Conservation (phyloP, 1,140 invertebrate genomes). For the Triops longicaudatus region DNA sequence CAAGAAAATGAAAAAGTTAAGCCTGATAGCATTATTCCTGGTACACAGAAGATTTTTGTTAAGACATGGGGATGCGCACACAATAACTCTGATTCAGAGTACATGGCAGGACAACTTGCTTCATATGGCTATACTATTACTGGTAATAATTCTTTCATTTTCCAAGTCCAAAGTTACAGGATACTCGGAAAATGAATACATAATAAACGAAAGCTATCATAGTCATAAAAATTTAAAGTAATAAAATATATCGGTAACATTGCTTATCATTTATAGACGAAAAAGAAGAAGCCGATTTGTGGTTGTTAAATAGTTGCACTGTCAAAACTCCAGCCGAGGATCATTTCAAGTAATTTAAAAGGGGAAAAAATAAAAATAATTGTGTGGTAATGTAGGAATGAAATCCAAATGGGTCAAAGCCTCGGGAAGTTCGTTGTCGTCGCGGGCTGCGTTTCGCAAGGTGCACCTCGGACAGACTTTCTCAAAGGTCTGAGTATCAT, state of each 20-base stretch:
- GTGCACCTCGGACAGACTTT: slow-evolving; percentile 62
- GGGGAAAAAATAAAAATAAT: slow-evolving; percentile 16
- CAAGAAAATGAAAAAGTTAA: slow-evolving; percentile 18
- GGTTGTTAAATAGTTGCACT: slow-evolving; percentile 95
- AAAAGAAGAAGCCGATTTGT: slow-evolving; percentile 75
- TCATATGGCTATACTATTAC: slow-evolving; percentile 79
- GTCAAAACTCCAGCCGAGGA: slow-evolving; percentile 95
- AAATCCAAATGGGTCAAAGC: slow-evolving; percentile 67
- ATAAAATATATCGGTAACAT: background rate
- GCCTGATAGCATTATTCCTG: slow-evolving; percentile 51
- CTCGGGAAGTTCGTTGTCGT: slow-evolving; percentile 79
- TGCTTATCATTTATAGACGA: slow-evolving; percentile 47
- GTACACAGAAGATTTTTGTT: slow-evolving; percentile 83
- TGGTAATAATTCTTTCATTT: slow-evolving; percentile 34
- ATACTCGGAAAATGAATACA: no score
- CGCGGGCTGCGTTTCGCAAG: slow-evolving; percentile 94
- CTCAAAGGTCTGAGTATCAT: slow-evolving; percentile 79
- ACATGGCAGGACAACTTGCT: slow-evolving; percentile 91
- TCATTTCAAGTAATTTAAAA: slow-evolving; percentile 66
- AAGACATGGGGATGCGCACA: slow-evolving; percentile 85
- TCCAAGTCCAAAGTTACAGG: no score
- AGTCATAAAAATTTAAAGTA: background rate
- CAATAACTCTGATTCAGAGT: slow-evolving; percentile 56
- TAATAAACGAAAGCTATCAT: no score
- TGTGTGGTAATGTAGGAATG: slow-evolving; percentile 57